phyloP scores from a whole-genome alignment of 2,797 vertebrate genomes.

The Takifugu rubripes region DNA sequence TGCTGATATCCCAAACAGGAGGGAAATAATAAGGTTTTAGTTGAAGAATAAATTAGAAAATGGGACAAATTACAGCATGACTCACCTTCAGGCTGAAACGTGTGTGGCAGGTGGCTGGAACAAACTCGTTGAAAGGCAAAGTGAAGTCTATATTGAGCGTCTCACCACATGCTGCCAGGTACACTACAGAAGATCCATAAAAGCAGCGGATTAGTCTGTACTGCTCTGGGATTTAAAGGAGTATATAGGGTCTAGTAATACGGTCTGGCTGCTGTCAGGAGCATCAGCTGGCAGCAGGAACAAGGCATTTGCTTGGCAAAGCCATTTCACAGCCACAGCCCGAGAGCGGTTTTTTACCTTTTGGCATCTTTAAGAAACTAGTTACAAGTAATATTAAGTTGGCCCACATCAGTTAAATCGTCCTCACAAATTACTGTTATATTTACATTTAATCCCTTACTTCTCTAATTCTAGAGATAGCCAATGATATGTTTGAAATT shows the following conservation, averaged over 20 bases:
- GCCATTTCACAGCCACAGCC: too few relatives aligned
- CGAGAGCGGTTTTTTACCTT: not conserved
- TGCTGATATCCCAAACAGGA: not conserved
- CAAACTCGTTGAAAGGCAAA: conserved; percentile 94
- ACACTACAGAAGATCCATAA: conserved; percentile 79
- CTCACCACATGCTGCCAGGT: conserved; percentile 96
- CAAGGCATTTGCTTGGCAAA: conserved; percentile 6
- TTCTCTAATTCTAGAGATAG: not conserved
- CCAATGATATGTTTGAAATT: not conserved
- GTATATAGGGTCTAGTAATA: conserved; percentile 21
- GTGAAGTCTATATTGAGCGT: conserved; percentile 95
- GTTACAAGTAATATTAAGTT: too few relatives aligned
- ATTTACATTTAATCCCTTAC: not conserved
- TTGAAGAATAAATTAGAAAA: not conserved
- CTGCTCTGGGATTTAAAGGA: conserved; percentile 13
- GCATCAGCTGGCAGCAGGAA: conserved; percentile 12
- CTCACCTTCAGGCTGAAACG: conserved; percentile 90
- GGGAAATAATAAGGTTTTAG: not conserved
- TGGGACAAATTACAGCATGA: conserved; percentile 10
- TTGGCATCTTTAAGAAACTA: not conserved
- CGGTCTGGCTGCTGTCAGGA: conserved; percentile 16
- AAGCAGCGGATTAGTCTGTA: conserved; percentile 34
- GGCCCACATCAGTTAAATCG: too few relatives aligned
- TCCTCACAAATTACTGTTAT: too few relatives aligned
- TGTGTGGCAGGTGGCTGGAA: conserved; percentile 90